Percentiles rank a stretch among this genome's conserved stretches.
Conservation (phyloP, 2,797 vertebrate species). For the Lophura swinhoii region DNA sequence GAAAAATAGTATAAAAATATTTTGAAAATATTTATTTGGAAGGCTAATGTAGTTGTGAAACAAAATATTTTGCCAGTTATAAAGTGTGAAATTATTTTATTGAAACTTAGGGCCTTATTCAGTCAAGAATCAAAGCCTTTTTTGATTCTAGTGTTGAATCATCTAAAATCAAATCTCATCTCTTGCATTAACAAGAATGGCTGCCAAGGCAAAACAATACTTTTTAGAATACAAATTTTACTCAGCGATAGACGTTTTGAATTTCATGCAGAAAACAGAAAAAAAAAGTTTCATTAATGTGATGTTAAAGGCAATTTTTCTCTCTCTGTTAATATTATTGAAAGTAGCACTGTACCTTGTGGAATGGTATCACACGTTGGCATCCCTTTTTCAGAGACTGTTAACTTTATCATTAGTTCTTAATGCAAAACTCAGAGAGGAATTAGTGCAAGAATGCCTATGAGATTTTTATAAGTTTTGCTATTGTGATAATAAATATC, state of each 20-base stretch:
- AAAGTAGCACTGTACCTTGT: neutral
- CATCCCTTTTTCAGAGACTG: neutral
- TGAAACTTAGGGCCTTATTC: neutral
- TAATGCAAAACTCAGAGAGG: neutral
- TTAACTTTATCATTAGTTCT: neutral
- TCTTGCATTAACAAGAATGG: neutral
- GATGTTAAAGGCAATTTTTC: neutral
- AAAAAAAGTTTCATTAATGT: neutral
- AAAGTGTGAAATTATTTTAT: neutral
- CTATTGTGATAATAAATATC: neutral
- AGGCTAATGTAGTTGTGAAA: neutral
- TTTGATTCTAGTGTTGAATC: neutral
- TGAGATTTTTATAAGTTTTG: neutral
- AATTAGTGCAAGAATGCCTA: neutral
- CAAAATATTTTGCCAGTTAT: neutral
- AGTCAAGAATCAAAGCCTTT: neutral
- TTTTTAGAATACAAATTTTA: neutral
- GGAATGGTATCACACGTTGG: neutral
- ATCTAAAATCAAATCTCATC: neutral
- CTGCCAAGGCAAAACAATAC: neutral
- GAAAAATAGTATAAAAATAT: neutral
- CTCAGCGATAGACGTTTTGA: neutral
- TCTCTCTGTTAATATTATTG: neutral
- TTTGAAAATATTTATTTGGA: neutral
- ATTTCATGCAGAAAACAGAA: neutral